A percentile compares a stretch with the other conserved stretches of the same genome.
Evolutionary conservation across 2,888 invertebrate genomes (phyloP).

Genomic region (Pristionchus maxplancki): DNA sequence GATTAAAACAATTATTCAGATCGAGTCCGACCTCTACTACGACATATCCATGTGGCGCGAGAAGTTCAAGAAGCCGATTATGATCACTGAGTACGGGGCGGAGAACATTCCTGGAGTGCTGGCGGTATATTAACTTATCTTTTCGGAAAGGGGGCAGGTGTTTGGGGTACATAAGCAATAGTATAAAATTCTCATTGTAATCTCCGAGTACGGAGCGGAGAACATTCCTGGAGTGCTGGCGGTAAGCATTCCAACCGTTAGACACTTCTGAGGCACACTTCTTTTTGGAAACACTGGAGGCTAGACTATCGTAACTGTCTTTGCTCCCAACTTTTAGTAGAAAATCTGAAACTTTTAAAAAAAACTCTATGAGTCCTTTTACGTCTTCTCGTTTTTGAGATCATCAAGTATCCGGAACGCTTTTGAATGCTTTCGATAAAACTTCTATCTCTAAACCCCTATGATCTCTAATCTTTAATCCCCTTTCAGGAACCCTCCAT

Average conservation of each 20-base stretch:
- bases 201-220: constrained; percentile 97
- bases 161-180: too few relatives aligned
- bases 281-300: too few relatives aligned
- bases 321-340: too few relatives aligned
- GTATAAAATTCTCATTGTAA: constrained; percentile 84
- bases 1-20: too few relatives aligned
- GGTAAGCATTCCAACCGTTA: background rate
- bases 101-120: constrained; percentile 94
- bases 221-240: constrained; percentile 85
- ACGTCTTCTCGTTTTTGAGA: too few relatives aligned
- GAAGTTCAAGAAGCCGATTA: constrained; percentile 89
- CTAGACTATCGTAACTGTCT: too few relatives aligned
- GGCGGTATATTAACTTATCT: constrained; percentile 82
- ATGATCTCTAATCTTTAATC: background rate
- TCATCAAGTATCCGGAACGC: too few relatives aligned
- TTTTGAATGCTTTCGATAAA: too few relatives aligned
- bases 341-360: too few relatives aligned
- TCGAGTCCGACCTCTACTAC: constrained; percentile 32
- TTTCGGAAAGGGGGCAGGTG: too few relatives aligned
- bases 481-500: constrained; percentile 80
- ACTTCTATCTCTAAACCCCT: too few relatives aligned
- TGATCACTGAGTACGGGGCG: constrained; percentile 96
- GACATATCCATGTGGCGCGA: constrained; percentile 89
- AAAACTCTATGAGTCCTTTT: too few relatives aligned
- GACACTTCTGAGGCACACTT: background rate